Conservation (phyloP, 1,140 invertebrate genomes). For the Marisa cornuarietis region DNA sequence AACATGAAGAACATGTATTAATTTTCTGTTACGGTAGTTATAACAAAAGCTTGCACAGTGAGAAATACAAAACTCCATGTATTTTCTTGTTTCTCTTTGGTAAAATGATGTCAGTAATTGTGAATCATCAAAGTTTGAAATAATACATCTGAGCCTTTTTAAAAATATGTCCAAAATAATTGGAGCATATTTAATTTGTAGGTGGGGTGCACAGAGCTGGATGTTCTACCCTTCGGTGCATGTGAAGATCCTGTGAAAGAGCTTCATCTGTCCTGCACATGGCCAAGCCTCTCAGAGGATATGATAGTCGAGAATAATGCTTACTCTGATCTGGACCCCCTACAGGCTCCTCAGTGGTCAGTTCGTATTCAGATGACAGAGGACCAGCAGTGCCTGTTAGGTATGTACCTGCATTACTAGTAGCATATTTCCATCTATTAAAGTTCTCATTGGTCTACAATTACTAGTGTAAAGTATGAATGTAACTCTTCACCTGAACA, state of each 20-base stretch:
- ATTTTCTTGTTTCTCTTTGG: too few species aligned
- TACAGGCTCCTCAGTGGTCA: constrained; percentile 82
- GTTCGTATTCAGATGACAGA: constrained; percentile 65
- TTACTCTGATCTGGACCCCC: constrained; percentile 85
- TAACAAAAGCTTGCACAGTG: too few species aligned
- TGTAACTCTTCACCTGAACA: not conserved
- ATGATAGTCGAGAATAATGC: constrained; percentile 87
- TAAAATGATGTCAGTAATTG: too few species aligned
- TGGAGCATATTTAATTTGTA: not conserved
- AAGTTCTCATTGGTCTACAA: not conserved
- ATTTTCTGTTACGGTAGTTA: too few species aligned
- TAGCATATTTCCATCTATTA: too few species aligned
- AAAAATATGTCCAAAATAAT: too few species aligned
- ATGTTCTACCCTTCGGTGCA: constrained; percentile 84
- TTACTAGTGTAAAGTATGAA: not conserved
- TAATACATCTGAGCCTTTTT: too few species aligned
- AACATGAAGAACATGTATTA: too few species aligned
- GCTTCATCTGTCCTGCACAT: constrained; percentile 84
- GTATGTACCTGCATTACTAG: constrained; percentile 36
- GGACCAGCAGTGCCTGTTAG: constrained; percentile 64
- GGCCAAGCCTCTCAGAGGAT: constrained; percentile 86
- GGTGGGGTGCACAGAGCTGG: constrained; percentile 68
- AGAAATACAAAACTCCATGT: too few species aligned
- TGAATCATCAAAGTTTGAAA: too few species aligned
- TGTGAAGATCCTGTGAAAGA: constrained; percentile 82